These are phyloP conservation scores for Cephus nigrinus DNA, from an alignment of 2,888 invertebrate genomes.

Conservation along the genomic window DNA sequence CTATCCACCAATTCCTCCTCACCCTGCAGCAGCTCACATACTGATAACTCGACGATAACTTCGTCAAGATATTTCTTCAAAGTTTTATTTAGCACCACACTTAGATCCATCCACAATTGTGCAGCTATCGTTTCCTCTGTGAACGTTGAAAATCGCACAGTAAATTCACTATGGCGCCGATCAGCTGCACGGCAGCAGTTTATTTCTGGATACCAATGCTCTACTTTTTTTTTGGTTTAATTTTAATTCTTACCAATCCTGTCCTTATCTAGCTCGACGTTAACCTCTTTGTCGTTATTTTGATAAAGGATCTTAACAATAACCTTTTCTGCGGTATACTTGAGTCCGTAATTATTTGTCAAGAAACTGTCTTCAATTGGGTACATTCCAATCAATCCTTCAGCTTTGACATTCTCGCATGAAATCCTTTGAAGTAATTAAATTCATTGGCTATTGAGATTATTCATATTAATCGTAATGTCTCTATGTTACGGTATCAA, in stretches of 20 bases:
- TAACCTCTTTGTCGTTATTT: slow-evolving; percentile 44
- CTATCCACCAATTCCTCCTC: slow-evolving; percentile 41
- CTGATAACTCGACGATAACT: slow-evolving; percentile 60
- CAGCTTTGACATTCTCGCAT: slow-evolving; percentile 69
- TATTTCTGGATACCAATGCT: neutral
- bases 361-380: slow-evolving; percentile 71
- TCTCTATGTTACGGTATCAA: neutral
- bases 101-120: slow-evolving; percentile 54
- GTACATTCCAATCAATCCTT: slow-evolving; percentile 70
- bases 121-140: slow-evolving; percentile 49
- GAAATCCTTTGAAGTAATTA: slow-evolving; percentile 63
- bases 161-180: neutral
- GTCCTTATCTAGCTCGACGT: slow-evolving; percentile 48
- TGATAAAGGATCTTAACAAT: slow-evolving; percentile 63
- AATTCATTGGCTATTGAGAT: slow-evolving; percentile 8
- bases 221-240: neutral
- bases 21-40: slow-evolving; percentile 57
- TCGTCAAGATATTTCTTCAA: slow-evolving; percentile 54
- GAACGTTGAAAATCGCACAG: slow-evolving; percentile 23
- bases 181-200: neutral
- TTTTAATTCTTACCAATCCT: slow-evolving; percentile 43
- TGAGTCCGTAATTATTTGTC: slow-evolving; percentile 70
- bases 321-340: slow-evolving; percentile 69
- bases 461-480: neutral
- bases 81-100: slow-evolving; percentile 46